phyloP scores from a whole-genome alignment of 2,888 invertebrate species.

The Hirtodrosophila duncani region DNA sequence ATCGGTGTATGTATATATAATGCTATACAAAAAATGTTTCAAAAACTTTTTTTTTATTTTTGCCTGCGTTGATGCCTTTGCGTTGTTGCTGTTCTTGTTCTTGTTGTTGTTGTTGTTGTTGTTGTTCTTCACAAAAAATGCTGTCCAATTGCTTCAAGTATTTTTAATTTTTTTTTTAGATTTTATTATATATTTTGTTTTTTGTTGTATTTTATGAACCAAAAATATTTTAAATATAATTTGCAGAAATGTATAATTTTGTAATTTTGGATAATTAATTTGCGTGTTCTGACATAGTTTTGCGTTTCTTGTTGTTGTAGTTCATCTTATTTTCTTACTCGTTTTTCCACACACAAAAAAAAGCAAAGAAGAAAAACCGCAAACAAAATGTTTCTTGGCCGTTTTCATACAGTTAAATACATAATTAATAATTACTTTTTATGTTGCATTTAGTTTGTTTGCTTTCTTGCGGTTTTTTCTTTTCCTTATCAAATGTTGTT shows the following conservation, averaged over 20 bases:
- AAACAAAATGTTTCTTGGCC: constrained; percentile 56
- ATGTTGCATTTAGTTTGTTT: constrained; percentile 57
- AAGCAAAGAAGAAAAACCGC: too few species aligned
- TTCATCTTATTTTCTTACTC: constrained; percentile 39
- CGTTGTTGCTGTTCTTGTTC: constrained; percentile 25
- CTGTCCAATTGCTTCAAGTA: constrained; percentile 39
- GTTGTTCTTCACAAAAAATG: constrained; percentile 45
- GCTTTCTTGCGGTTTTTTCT: constrained; percentile 21
- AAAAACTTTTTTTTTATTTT: constrained; percentile 42
- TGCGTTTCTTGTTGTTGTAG: too few species aligned
- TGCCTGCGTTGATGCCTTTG: constrained; percentile 63
- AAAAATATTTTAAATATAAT: constrained; percentile 72
- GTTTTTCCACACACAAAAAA: constrained; percentile 77
- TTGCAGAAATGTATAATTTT: constrained; percentile 68
- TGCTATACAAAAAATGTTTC: constrained; percentile 59
- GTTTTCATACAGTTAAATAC: constrained; percentile 61
- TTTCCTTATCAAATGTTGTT: constrained; percentile 51
- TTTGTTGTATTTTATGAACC: constrained; percentile 70
- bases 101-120: constrained; percentile 12
- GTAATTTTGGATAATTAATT: constrained; percentile 46
- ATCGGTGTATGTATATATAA: constrained; percentile 25
- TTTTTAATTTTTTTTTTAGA: constrained; percentile 39
- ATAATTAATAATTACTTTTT: constrained; percentile 67
- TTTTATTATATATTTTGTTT: constrained; percentile 42
- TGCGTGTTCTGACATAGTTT: constrained; percentile 36